A percentile compares a stretch with the other conserved stretches of the same genome.
Conservation (phyloP, 2,113 vertebrate species). For the Saccopteryx leptura region DNA sequence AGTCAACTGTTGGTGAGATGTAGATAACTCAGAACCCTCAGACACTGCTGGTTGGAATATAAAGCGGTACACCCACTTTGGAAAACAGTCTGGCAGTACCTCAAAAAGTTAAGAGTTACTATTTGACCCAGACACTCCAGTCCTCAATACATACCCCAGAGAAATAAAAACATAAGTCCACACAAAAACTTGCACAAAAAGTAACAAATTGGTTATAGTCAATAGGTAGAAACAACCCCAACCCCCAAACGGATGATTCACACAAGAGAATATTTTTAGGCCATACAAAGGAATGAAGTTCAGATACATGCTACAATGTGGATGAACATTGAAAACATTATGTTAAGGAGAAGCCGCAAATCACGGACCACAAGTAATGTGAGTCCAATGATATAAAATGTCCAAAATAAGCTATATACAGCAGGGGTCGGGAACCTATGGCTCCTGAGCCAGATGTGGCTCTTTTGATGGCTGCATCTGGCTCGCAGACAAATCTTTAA, state of each 20-base stretch:
- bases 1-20: neutral
- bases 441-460: too few relatives aligned
- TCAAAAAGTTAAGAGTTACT: conserved; percentile 3
- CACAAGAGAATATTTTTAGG: neutral
- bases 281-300: conserved; percentile 40
- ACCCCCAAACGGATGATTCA: neutral
- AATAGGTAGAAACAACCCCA: neutral
- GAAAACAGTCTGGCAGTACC: conserved; percentile 1
- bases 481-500: too few relatives aligned
- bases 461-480: too few relatives aligned
- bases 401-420: neutral
- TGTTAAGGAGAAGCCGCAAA: neutral
- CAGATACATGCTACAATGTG: neutral
- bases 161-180: conserved; percentile 13
- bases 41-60: neutral
- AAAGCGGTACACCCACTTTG: neutral
- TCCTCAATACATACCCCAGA: neutral
- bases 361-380: neutral
- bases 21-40: neutral
- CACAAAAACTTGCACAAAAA: neutral
- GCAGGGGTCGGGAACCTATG: too few relatives aligned
- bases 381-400: neutral
- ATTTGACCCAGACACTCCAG: neutral
- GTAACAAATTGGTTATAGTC: neutral
- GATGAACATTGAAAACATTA: neutral